Conservation (phyloP, 2,797 vertebrate genomes). For the Pseudomugil gertrudae region DNA sequence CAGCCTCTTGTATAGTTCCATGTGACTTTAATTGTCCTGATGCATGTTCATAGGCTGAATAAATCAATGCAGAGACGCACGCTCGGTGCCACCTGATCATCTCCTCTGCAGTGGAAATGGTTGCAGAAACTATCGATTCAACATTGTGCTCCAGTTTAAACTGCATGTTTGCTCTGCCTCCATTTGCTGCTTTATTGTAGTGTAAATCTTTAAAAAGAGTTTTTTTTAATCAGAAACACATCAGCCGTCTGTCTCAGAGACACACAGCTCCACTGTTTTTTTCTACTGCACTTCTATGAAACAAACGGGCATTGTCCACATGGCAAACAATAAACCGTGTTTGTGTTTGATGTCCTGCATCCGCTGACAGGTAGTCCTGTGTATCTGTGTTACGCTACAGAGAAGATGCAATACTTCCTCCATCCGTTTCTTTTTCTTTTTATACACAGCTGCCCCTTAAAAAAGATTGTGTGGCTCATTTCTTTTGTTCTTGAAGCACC, state of each 20-base stretch:
- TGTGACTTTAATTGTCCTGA: background rate
- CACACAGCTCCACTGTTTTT: background rate
- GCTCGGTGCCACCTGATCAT: background rate
- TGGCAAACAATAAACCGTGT: background rate
- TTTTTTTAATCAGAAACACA: background rate
- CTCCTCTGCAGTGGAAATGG: background rate
- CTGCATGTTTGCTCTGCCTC: background rate
- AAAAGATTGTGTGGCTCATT: background rate
- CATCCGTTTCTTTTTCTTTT: background rate
- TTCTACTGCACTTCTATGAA: background rate
- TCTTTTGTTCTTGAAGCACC: conserved; percentile 15
- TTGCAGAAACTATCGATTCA: background rate
- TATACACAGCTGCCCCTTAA: background rate
- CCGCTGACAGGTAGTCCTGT: background rate
- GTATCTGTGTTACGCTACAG: background rate
- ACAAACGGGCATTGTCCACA: background rate
- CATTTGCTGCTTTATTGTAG: background rate
- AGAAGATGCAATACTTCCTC: background rate
- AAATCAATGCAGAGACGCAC: background rate
- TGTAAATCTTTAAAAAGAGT: background rate
- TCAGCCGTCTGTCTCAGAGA: background rate
- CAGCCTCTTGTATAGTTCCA: background rate
- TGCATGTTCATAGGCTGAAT: background rate
- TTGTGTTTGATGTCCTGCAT: background rate
- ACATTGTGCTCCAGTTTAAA: background rate